Conservation (phyloP, 2,888 invertebrate species). For the Pardosa pseudoannulata region DNA sequence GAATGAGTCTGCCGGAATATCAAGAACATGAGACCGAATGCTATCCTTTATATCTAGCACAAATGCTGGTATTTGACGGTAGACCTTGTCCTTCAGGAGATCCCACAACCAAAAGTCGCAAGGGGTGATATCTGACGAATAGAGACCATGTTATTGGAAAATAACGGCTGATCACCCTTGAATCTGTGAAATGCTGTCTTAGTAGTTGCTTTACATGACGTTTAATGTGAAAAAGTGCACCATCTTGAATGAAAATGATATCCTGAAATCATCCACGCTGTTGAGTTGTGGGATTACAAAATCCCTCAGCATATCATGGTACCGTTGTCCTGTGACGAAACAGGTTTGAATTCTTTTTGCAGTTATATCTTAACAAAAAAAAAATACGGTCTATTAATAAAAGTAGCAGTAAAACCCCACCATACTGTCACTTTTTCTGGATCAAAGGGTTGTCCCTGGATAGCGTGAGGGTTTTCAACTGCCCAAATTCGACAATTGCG, state of each 20-base stretch:
- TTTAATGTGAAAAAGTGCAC: neutral
- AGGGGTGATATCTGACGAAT: too few species aligned
- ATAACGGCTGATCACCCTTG: neutral
- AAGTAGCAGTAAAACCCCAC: neutral
- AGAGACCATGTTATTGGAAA: neutral
- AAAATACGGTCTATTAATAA: neutral
- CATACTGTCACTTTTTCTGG: constrained; percentile 23
- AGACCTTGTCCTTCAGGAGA: too few species aligned
- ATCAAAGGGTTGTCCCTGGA: neutral
- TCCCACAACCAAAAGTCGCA: too few species aligned
- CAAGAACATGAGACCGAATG: too few species aligned
- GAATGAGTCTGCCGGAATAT: too few species aligned
- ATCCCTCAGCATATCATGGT: constrained; percentile 13
- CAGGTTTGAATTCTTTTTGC: constrained; percentile 19
- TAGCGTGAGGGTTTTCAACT: neutral
- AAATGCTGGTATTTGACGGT: too few species aligned
- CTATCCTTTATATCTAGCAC: too few species aligned
- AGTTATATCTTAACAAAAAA: constrained; percentile 9
- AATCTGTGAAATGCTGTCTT: neutral
- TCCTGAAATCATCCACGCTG: neutral
- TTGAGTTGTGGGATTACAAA: constrained; percentile 19
- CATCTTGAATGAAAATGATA: neutral
- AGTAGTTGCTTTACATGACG: too few species aligned
- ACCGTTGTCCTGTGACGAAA: constrained; percentile 1
- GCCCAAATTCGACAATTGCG: neutral